Evolutionary conservation across 2,113 vertebrate species (phyloP).

Genomic region (Athene cunicularia): DNA sequence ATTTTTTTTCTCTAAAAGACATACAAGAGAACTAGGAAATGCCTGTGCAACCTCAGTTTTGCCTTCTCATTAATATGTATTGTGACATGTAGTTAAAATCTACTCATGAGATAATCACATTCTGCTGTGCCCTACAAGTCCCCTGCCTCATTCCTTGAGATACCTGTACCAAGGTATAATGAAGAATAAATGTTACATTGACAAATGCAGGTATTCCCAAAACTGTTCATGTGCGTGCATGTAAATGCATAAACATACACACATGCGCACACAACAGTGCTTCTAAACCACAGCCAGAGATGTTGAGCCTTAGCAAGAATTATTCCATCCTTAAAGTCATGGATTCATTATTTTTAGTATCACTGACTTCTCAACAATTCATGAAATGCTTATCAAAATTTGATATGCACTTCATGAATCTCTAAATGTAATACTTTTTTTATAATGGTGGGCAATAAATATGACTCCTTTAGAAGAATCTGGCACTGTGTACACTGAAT

Average conservation of each 20-base stretch:
- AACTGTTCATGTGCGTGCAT: rapidly evolving
- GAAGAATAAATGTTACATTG: neutral
- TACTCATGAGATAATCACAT: neutral
- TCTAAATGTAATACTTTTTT: neutral
- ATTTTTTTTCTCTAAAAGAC: neutral
- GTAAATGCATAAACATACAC: neutral
- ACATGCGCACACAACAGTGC: too few species aligned
- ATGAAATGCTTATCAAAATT: neutral
- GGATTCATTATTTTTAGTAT: neutral
- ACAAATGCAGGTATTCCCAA: neutral
- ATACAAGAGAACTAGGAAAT: neutral
- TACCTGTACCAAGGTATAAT: neutral
- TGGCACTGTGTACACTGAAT: neutral
- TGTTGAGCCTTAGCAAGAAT: neutral
- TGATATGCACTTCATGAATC: neutral
- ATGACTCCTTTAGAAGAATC: neutral
- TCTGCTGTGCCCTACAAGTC: neutral
- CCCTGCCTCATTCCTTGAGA: neutral
- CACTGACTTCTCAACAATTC: neutral
- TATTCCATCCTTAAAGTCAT: neutral
- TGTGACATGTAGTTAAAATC: neutral
- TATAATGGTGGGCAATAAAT: neutral
- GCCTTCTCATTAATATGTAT: neutral
- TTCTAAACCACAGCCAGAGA: neutral
- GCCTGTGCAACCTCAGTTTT: neutral